phyloP scores from a whole-genome alignment of 2,888 invertebrate species.

The Pachliopta kotzebuea region DNA sequence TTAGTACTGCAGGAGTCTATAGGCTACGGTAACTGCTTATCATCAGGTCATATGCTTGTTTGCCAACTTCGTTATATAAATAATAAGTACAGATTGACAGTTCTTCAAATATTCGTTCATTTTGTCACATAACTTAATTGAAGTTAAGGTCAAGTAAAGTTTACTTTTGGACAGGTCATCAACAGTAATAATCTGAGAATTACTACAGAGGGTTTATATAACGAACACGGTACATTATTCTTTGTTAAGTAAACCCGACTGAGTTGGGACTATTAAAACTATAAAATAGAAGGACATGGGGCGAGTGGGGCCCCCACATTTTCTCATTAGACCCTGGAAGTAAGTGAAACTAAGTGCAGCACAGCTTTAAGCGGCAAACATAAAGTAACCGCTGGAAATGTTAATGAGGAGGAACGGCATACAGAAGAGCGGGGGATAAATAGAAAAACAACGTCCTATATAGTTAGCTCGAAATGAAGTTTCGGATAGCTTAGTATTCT shows the following conservation, averaged over 20 bases:
- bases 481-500: too few relatives aligned
- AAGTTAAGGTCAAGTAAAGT: too few relatives aligned
- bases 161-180: too few relatives aligned
- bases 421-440: conserved; percentile 9
- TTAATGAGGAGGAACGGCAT: conserved; percentile 25
- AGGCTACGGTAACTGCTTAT: too few relatives aligned
- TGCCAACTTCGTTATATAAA: too few relatives aligned
- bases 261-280: conserved; percentile 49
- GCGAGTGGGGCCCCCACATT: conserved; percentile 53
- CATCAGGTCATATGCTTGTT: too few relatives aligned
- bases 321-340: conserved; percentile 63
- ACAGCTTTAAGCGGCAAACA: conserved; percentile 27
- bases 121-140: too few relatives aligned
- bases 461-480: too few relatives aligned
- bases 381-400: conserved; percentile 28
- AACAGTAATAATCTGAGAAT: neutral
- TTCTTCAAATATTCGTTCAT: too few relatives aligned
- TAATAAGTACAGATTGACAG: too few relatives aligned
- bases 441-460: conserved; percentile 1
- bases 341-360: conserved; percentile 45
- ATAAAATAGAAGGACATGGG: conserved; percentile 51
- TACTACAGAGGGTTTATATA: conserved; percentile 7
- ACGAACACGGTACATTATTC: conserved; percentile 10
- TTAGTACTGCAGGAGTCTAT: too few relatives aligned
- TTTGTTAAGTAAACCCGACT: conserved; percentile 19